A percentile compares a stretch with the other conserved stretches of the same genome.
Conservation (phyloP, 2,797 vertebrate species). For the Chelon auratus region DNA sequence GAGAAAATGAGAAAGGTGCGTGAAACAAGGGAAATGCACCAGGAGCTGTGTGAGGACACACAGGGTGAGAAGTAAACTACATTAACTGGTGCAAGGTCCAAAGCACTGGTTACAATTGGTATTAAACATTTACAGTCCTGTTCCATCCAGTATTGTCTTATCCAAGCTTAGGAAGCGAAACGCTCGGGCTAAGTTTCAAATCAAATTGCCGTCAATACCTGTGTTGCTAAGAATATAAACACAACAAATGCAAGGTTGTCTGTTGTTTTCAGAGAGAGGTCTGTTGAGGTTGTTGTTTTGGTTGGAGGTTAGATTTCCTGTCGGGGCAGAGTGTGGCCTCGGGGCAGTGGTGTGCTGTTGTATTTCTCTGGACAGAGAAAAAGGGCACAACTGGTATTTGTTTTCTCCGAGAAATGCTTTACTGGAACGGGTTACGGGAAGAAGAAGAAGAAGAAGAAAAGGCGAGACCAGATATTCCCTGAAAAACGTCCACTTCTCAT, state of each 20-base stretch:
- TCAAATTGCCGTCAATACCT: conserved; percentile 24
- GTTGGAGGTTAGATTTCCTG: conserved; percentile 81
- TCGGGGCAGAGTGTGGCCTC: conserved; percentile 63
- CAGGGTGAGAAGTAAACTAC: conserved; percentile 37
- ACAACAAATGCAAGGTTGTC: conserved; percentile 38
- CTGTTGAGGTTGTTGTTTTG: conserved; percentile 70
- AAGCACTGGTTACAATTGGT: conserved; percentile 23
- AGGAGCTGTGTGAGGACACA: conserved; percentile 39
- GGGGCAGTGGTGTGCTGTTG: conserved; percentile 69
- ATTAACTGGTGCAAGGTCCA: conserved; percentile 64
- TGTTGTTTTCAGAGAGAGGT: conserved; percentile 60
- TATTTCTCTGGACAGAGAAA: conserved; percentile 75
- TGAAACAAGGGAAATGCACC: conserved; percentile 30
- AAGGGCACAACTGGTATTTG: conserved; percentile 78
- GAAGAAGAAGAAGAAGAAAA: conserved; percentile 44
- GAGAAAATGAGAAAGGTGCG: no score
- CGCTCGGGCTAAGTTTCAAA: conserved; percentile 3
- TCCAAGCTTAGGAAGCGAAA: conserved; percentile 1
- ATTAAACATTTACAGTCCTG: conserved; percentile 76
- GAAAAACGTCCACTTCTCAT: conserved; percentile 23
- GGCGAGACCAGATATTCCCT: conserved; percentile 36
- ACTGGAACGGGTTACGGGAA: conserved; percentile 57
- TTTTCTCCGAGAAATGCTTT: conserved; percentile 68
- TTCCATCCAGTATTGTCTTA: conserved; percentile 26
- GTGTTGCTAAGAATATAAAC: conserved; percentile 14